Conservation (phyloP, 2,113 vertebrate species). For the Chiloscyllium plagiosum region DNA sequence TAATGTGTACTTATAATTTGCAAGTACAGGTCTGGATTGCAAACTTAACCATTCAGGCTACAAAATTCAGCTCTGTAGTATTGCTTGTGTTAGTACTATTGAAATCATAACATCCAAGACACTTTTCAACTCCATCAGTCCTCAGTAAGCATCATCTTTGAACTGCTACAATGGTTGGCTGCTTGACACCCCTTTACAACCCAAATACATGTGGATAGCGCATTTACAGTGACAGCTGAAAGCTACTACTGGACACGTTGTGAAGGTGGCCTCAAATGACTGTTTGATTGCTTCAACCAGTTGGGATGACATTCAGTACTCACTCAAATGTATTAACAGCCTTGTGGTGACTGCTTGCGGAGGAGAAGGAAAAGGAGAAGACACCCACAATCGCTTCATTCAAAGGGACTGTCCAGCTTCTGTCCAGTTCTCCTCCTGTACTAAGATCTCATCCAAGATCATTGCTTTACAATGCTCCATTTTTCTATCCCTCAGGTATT, state of each 20-base stretch:
- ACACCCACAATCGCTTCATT: neutral
- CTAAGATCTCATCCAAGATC: too few species aligned
- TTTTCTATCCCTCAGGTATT: neutral
- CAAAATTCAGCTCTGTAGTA: neutral
- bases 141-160: neutral
- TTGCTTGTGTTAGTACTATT: neutral
- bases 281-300: neutral
- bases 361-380: neutral
- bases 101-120: neutral
- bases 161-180: neutral
- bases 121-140: neutral
- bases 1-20: slow-evolving; percentile 7
- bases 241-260: neutral
- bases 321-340: neutral
- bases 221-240: neutral
- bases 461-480: too few species aligned
- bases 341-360: neutral
- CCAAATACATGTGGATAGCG: neutral
- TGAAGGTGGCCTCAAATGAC: neutral
- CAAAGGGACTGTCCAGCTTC: neutral
- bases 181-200: neutral
- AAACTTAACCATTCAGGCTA: neutral
- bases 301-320: neutral
- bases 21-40: too few species aligned
- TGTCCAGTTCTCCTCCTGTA: neutral